A percentile compares a stretch with the other conserved stretches of the same genome.
Evolutionary conservation across 2,113 vertebrate species (phyloP).

Genomic region (Uropsilus gracilis): DNA sequence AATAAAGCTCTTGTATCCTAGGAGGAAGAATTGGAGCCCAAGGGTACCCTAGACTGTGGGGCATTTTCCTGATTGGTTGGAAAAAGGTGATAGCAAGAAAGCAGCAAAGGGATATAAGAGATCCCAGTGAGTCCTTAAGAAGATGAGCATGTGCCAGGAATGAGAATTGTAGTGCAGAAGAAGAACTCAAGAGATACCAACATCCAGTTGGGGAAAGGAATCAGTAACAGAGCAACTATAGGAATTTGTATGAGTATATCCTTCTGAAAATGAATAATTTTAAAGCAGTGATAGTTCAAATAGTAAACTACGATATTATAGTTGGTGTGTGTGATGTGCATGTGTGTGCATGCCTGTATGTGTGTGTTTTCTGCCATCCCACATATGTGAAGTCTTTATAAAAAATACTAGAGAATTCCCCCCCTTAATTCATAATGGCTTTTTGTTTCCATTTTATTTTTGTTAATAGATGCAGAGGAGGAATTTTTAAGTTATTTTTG

Average conservation of each 20-base stretch:
- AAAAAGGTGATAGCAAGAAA: slow-evolving; percentile 9
- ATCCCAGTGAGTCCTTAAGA: background rate
- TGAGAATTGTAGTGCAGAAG: background rate
- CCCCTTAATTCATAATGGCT: background rate
- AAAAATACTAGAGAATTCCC: background rate
- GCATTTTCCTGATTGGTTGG: background rate
- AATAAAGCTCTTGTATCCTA: background rate
- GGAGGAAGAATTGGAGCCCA: background rate
- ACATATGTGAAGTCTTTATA: slow-evolving; percentile 27
- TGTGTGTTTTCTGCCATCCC: background rate
- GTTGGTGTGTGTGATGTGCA: background rate
- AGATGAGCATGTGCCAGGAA: background rate
- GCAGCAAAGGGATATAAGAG: background rate
- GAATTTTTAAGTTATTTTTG: slow-evolving; percentile 24
- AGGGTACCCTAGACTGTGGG: background rate
- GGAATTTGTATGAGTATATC: background rate
- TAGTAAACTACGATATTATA: background rate
- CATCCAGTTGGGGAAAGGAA: background rate
- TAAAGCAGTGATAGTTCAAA: background rate
- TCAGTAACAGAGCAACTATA: background rate
- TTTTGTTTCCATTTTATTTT: background rate
- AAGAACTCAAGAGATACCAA: background rate
- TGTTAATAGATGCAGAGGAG: background rate
- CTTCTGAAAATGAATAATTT: slow-evolving; percentile 18
- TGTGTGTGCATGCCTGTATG: background rate